phyloP scores from a whole-genome alignment of 2,797 vertebrate genomes.

The Mus caroli region DNA sequence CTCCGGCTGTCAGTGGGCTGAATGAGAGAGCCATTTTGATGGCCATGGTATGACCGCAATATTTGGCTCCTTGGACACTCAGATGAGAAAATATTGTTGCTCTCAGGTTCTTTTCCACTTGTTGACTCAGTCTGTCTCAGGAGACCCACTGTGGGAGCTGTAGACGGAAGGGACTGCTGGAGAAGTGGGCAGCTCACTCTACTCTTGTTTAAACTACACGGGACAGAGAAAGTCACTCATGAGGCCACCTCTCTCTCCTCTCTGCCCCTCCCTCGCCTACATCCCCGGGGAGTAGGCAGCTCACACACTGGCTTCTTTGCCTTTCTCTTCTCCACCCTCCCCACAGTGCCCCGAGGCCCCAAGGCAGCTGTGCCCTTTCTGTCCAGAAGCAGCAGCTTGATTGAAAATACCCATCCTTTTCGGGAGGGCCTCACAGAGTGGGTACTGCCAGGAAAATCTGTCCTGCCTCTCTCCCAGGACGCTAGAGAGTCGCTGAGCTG shows the following conservation, averaged over 20 bases:
- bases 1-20: neutral
- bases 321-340: neutral
- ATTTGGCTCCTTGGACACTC: neutral
- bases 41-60: neutral
- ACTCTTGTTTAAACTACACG: neutral
- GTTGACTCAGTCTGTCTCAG: neutral
- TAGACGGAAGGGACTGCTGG: neutral
- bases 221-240: neutral
- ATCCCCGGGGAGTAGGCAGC: neutral
- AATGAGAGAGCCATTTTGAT: neutral
- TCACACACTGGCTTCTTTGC: neutral
- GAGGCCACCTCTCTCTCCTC: neutral
- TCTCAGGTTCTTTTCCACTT: neutral
- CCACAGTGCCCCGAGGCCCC: neutral
- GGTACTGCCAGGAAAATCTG: neutral
- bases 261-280: neutral
- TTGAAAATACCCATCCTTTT: neutral
- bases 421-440: neutral
- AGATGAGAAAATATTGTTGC: neutral
- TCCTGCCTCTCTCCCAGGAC: neutral
- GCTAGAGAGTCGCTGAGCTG: neutral
- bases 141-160: neutral
- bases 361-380: neutral
- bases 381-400: neutral
- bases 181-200: neutral